These are phyloP conservation scores for Panzeria rudis DNA, from an alignment of 2,888 invertebrate genomes.

Conservation along the genomic window DNA sequence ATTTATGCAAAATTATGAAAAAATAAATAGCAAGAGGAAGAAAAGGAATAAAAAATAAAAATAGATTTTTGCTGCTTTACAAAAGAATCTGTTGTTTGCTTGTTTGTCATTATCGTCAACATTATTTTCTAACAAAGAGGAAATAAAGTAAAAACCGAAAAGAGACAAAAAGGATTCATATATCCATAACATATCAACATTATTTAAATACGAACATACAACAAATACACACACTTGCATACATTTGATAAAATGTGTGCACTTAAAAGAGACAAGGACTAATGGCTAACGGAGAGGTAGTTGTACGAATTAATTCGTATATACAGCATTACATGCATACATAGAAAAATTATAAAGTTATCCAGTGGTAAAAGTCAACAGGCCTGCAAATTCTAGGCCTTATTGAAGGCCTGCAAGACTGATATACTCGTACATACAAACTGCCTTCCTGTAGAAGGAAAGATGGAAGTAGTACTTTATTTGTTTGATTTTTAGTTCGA, in stretches of 20 bases:
- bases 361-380: no score
- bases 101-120: conserved; percentile 73
- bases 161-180: conserved; percentile 40
- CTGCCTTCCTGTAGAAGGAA: no score
- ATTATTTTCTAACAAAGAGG: conserved; percentile 58
- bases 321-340: neutral
- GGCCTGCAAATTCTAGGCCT: no score
- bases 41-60: neutral
- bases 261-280: conserved; percentile 22
- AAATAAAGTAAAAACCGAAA: conserved; percentile 20
- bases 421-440: no score
- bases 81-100: conserved; percentile 69
- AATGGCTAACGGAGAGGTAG: conserved; percentile 28
- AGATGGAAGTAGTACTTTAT: no score
- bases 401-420: no score
- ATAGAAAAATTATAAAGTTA: conserved; percentile 31
- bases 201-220: conserved; percentile 39
- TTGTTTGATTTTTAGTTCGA: no score
- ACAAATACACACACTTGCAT: neutral
- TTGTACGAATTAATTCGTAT: conserved; percentile 25
- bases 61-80: conserved; percentile 32
- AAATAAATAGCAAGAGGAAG: conserved; percentile 29
- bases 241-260: neutral
- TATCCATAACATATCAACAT: conserved; percentile 58
- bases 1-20: conserved; percentile 75